Evolutionary conservation across 2,113 vertebrate species (phyloP).

Genomic region (Sigmodon hispidus): DNA sequence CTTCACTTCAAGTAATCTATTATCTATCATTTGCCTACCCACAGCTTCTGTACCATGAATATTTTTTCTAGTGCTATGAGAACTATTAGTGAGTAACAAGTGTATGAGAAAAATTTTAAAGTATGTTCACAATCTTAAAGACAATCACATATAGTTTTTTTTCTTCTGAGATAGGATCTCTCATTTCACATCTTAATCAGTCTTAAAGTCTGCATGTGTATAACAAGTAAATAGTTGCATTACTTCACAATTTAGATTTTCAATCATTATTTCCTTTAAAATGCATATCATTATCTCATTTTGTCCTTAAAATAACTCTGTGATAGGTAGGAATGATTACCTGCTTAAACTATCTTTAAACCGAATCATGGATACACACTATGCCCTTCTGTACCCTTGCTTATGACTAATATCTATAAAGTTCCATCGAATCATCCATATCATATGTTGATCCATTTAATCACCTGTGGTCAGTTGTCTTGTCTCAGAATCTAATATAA

Average conservation of each 20-base stretch:
- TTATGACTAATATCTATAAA: neutral
- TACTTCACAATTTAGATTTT: slow-evolving; percentile 20
- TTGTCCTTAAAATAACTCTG: neutral
- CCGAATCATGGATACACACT: neutral
- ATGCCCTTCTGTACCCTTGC: neutral
- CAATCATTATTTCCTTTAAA: slow-evolving; percentile 47
- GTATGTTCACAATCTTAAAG: neutral
- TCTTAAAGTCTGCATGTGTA: slow-evolving; percentile 6
- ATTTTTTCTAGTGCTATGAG: neutral
- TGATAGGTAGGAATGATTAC: neutral
- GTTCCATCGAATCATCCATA: slow-evolving; percentile 7
- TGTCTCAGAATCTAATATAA: slow-evolving; percentile 46
- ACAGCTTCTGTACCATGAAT: neutral
- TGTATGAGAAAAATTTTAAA: slow-evolving; percentile 20
- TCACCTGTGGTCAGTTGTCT: slow-evolving; percentile 27
- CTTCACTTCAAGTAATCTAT: neutral
- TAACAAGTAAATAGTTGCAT: neutral
- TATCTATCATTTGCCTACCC: neutral
- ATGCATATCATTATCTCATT: neutral
- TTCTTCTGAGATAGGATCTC: neutral
- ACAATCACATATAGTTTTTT: neutral
- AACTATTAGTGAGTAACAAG: neutral
- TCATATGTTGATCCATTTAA: slow-evolving; percentile 30
- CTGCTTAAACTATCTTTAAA: slow-evolving; percentile 32
- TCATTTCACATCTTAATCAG: neutral